Evolutionary conservation across 2,888 invertebrate species (phyloP), one percentile per base, ranked within the genome.

Genomic region (Pollenia griseotomentosa): DNA sequence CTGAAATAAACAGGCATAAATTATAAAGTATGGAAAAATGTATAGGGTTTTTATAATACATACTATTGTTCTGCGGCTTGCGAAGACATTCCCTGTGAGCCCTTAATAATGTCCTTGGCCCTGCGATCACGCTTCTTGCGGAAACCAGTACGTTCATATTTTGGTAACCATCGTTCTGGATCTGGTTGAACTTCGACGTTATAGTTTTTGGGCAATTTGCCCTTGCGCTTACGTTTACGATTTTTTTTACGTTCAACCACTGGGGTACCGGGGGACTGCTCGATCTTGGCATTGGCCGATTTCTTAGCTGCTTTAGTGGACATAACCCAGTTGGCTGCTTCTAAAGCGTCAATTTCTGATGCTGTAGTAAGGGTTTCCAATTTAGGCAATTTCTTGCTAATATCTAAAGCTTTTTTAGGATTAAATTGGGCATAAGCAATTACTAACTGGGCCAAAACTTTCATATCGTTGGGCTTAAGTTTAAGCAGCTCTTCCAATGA

Each of bases 281-380:
- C 96, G 55, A 96, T 95, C 92, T 96, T 96, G 88, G 95, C 94
- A 88, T 94, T 95, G 0, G 94, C 95, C 0, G 95, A 95, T 92
- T 97, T 97, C 93, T 97, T 97, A 42, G 97, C 96, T 77, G 98
- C 96, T 93, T 98, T 98, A 3, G 97, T 97, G n/a, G 97, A 97
- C 94, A 97, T 97, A 92, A 97, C 96, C 97, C 97, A 97, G 92
- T 96, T 96, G 77, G 97, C 96, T 0, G 96, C 96, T 92, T 99
- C 99, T 65, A 99, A 93, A 6, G 96, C 95, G 90, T 98, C 98
- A 23, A 98, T 96, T 92, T 99, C 98, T 5, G 96, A 95, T n/a
- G 94, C 95, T 75, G 95, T 95, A 3, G 94, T 94, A 42, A 95
- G 93, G 61, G 95, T 95, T 84, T 95, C 94, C 7, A 96, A 93